phyloP scores from a whole-genome alignment of 2,113 vertebrate genomes.

The Lampris incognitus region DNA sequence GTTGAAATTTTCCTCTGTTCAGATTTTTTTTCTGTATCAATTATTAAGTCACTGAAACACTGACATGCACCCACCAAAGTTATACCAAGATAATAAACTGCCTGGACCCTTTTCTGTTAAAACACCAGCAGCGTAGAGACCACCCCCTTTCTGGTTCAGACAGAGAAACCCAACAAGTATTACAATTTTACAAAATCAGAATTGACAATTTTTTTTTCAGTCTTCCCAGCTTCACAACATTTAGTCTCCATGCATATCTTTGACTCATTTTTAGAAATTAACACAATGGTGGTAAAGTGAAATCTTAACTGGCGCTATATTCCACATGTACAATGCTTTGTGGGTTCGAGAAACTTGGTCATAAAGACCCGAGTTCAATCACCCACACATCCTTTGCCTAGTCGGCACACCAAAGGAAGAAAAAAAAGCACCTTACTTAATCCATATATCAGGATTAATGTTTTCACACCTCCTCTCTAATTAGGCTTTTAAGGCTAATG shows the following conservation, averaged over 20 bases:
- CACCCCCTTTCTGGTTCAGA: neutral
- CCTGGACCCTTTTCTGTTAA: neutral
- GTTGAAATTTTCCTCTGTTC: slow-evolving; percentile 19
- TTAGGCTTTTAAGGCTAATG: slow-evolving; percentile 61
- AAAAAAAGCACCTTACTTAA: slow-evolving; percentile 23
- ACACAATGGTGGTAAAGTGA: neutral
- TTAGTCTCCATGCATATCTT: neutral
- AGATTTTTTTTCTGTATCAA: neutral
- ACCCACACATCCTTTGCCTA: slow-evolving; percentile 4
- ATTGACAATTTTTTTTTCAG: neutral
- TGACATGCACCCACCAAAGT: neutral
- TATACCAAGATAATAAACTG: neutral
- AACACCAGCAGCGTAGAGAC: neutral
- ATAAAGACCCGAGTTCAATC: neutral
- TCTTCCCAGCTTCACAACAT: neutral
- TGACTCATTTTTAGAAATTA: neutral
- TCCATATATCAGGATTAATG: slow-evolving; percentile 64
- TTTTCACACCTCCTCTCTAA: slow-evolving; percentile 73
- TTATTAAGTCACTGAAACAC: slow-evolving; percentile 9
- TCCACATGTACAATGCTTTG: neutral
- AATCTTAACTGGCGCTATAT: neutral
- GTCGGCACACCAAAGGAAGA: neutral
- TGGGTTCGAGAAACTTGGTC: neutral
- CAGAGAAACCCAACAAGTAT: neutral
- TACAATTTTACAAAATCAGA: neutral